Evolutionary conservation across 2,797 vertebrate species (phyloP), one percentile per base, ranked within the genome.

Genomic region (Onychomys arenicola): DNA sequence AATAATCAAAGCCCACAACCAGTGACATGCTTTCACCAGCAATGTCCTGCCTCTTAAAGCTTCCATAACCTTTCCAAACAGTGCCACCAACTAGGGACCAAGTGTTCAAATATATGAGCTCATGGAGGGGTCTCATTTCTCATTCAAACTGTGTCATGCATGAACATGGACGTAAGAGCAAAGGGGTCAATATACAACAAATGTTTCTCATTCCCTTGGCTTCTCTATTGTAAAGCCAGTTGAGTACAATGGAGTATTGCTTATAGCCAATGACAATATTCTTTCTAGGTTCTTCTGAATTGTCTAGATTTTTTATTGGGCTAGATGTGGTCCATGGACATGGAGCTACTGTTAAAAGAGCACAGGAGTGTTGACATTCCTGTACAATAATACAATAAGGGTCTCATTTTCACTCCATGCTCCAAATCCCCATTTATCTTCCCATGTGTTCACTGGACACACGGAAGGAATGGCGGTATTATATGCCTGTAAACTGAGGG

Each of bases 251-350:
- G 83, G 19, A 49, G 84, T 82, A 55, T 46, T 90, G 34, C 86
- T 90, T 88, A 69, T 40, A 73, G 25, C 69, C 40, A 21, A 21
- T 84, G 8, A 57, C 88, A 87, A 73, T 80, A 89, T 86, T 89
- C 37, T 93, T 87, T 86, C 27, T 89, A 83, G n/a, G 23, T 84
- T 89, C 82, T 23, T 69, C 89, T 94, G 19, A 94, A 59, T 55
- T 94, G 27, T 49, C 52, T 86, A 87, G 95, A 49, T 61, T 4
- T 40, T 96, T 65, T 40, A 86, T 63, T 40, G 29, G 27, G 49
- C 21, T 17, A 91, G 89, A 71, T 23, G 32, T 12, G 49, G 19
- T 84, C 37, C 49, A 88, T 75, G 1, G 6, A 92, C 65, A 6
- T 59, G 0, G 1, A 85, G 77, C n/a, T 63, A 63, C 29, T 71